These are phyloP conservation scores for Drosophila pruinosa DNA, from an alignment of 1,140 invertebrate species.

Conservation along the genomic window DNA sequence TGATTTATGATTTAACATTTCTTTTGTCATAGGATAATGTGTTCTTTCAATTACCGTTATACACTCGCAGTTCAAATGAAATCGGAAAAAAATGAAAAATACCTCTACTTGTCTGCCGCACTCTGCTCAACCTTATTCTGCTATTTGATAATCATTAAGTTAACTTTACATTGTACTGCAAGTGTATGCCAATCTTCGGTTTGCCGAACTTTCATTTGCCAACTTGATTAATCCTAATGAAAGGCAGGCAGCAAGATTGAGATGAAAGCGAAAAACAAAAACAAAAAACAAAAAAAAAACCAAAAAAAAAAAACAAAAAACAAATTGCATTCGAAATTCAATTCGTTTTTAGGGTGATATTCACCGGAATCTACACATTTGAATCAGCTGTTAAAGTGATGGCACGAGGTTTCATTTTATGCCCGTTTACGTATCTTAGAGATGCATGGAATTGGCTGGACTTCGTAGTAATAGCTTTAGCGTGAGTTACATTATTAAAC, in stretches of 20 bases:
- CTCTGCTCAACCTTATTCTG: not conserved
- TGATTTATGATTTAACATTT: not conserved
- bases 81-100: not conserved
- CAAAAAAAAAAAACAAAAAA: conserved; percentile 44
- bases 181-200: conserved; percentile 9
- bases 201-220: not conserved
- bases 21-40: no score
- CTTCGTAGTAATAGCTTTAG: conserved; percentile 99
- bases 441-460: conserved; percentile 99
- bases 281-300: not conserved
- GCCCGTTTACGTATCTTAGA: conserved; percentile 99
- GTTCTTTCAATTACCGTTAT: not conserved
- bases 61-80: not conserved
- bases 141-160: not conserved
- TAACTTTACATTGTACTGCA: not conserved
- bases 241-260: conserved; percentile 3
- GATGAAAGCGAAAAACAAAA: not conserved
- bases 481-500: conserved; percentile 91
- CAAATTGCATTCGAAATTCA: conserved; percentile 82
- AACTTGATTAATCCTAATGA: conserved; percentile 1
- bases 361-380: conserved; percentile 99
- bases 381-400: conserved; percentile 99
- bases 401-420: conserved; percentile 99
- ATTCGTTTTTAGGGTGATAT: conserved; percentile 94
- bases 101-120: no score